phyloP scores from a whole-genome alignment of 2,888 invertebrate genomes.

The Epinotia demarniana region DNA sequence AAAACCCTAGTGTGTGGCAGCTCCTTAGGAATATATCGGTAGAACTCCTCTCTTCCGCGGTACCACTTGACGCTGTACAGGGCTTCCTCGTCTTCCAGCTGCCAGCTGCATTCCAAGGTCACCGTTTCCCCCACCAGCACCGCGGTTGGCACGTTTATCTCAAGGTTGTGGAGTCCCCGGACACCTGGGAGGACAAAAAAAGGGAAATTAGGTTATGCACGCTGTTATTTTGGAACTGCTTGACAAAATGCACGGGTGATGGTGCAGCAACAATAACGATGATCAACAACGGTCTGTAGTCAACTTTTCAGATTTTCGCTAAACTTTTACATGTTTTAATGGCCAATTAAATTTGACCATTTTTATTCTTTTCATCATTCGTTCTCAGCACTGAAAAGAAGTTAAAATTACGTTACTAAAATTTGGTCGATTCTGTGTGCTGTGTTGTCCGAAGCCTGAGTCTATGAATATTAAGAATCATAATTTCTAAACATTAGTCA shows the following conservation, averaged over 20 bases:
- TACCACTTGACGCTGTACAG: constrained; percentile 94
- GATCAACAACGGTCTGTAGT: background rate
- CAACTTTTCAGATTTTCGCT: background rate
- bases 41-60: constrained; percentile 90
- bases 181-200: constrained; percentile 75
- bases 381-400: background rate
- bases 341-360: background rate
- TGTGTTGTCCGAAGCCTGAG: background rate
- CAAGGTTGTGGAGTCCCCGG: constrained; percentile 87
- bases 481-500: no score
- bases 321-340: background rate
- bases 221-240: background rate
- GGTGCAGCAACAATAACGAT: no score
- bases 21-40: constrained; percentile 92
- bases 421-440: no score
- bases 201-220: background rate
- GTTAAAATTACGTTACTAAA: no score
- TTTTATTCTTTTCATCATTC: background rate
- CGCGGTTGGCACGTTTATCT: constrained; percentile 89
- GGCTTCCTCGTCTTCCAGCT: constrained; percentile 88
- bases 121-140: constrained; percentile 90
- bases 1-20: constrained; percentile 90
- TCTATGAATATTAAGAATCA: no score
- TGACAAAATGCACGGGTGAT: no score
- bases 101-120: constrained; percentile 89